Percentiles rank a stretch among this genome's conserved stretches.
Evolutionary conservation across 2,113 vertebrate species (phyloP).

Genomic region (Misgurnus anguillicaudatus): DNA sequence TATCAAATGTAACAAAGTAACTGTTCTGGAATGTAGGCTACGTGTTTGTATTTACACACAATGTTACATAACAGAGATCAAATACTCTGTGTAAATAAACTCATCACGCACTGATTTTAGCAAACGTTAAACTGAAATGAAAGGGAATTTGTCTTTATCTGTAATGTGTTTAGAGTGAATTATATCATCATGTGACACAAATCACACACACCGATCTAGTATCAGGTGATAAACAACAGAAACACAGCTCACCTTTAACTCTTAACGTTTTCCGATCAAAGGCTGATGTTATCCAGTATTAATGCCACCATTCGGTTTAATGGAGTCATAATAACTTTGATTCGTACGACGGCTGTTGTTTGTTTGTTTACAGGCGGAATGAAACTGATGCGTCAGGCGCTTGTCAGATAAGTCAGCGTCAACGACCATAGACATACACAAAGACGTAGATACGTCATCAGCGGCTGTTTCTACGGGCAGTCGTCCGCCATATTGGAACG

Average conservation of each 20-base stretch:
- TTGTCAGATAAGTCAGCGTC: constrained; percentile 27
- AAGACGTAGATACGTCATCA: too few relatives aligned
- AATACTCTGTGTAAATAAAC: neutral
- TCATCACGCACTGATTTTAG: neutral
- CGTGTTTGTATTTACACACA: neutral
- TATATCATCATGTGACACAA: neutral
- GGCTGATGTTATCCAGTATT: neutral
- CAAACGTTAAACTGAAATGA: neutral
- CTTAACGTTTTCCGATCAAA: constrained; percentile 28
- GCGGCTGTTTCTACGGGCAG: too few relatives aligned
- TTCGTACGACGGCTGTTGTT: neutral
- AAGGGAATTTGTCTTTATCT: neutral
- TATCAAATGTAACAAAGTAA: neutral
- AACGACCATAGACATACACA: neutral
- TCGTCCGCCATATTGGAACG: too few relatives aligned
- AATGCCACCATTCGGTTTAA: neutral
- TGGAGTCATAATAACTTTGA: constrained; percentile 27
- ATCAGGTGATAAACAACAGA: constrained; percentile 13
- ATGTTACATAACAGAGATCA: constrained; percentile 18
- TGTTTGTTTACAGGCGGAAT: constrained; percentile 37
- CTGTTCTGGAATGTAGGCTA: neutral
- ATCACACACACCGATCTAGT: neutral
- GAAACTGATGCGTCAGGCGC: constrained; percentile 30
- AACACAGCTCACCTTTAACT: constrained; percentile 31
- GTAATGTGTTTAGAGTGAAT: neutral